Evolutionary conservation across 1,140 invertebrate species (phyloP).

Genomic region (Cheumatopsyche charites): DNA sequence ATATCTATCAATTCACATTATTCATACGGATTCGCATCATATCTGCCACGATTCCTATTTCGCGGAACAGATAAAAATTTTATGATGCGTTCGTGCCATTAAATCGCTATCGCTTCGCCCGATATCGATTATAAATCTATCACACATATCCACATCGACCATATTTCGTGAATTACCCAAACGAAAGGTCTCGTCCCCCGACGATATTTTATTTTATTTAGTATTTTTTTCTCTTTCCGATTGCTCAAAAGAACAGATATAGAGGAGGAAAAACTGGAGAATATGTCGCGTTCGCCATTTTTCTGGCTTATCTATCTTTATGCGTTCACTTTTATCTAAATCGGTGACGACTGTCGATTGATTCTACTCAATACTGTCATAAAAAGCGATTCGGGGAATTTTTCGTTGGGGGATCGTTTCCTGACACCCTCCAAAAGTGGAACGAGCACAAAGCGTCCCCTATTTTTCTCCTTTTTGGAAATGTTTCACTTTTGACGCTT

Average conservation of each 20-base stretch:
- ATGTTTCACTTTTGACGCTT: constrained; percentile 16
- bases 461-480: not conserved
- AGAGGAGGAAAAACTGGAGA: constrained; percentile 39
- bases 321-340: constrained; percentile 48
- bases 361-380: constrained; percentile 46
- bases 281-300: constrained; percentile 49
- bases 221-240: too few species aligned
- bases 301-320: constrained; percentile 50
- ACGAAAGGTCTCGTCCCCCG: constrained; percentile 30
- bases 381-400: constrained; percentile 26
- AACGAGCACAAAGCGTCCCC: not conserved
- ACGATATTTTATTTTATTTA: constrained; percentile 1
- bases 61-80: constrained; percentile 32
- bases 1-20: too few species aligned
- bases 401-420: not conserved
- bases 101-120: constrained; percentile 43
- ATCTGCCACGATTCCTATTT: not conserved
- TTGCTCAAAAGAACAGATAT: constrained; percentile 24
- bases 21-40: too few species aligned
- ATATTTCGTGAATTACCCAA: constrained; percentile 43
- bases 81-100: constrained; percentile 40
- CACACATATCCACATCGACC: not conserved
- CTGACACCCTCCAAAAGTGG: too few species aligned
- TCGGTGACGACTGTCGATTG: constrained; percentile 49
- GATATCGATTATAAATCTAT: constrained; percentile 48